These are phyloP conservation scores for Ciona savignyi DNA, from an alignment of 23 tunicate species.

Conservation along the genomic window DNA sequence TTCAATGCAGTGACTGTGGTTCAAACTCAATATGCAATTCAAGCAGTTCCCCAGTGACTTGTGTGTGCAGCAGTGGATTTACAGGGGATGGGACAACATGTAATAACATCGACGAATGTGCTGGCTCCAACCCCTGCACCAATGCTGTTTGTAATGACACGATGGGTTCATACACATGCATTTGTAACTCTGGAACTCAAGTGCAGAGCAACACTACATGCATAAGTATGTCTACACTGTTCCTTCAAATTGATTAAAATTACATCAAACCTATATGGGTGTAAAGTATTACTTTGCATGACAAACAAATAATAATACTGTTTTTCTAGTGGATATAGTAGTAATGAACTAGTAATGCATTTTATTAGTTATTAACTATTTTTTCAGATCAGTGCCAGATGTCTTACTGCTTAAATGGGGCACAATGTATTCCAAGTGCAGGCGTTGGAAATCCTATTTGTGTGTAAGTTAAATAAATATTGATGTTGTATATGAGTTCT, in stretches of 20 bases:
- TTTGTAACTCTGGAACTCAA: too few relatives aligned
- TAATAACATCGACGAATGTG: constrained; percentile 2
- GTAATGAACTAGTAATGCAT: not conserved
- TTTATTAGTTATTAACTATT: not conserved
- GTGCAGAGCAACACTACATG: too few relatives aligned
- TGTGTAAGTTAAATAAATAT: too few relatives aligned
- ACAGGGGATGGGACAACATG: constrained; percentile 7
- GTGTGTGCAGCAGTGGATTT: constrained; percentile 1
- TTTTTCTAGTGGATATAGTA: not conserved
- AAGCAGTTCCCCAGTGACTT: too few relatives aligned
- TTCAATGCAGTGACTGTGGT: too few relatives aligned
- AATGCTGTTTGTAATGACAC: constrained; percentile 1
- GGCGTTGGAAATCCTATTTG: not conserved
- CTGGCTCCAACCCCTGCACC: not conserved
- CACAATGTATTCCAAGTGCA: not conserved
- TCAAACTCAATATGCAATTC: too few relatives aligned
- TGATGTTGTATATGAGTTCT: too few relatives aligned
- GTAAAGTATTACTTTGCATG: too few relatives aligned
- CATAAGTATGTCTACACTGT: too few relatives aligned
- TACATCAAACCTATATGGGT: too few relatives aligned
- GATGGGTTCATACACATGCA: not conserved
- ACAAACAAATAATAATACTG: not conserved
- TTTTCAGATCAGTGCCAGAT: not conserved
- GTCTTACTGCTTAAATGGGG: not conserved
- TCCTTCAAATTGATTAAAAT: too few relatives aligned